Base-by-base conservation (phyloP, 1,140 invertebrate species). In the Macrosteles quadrilineatus region DNA sequence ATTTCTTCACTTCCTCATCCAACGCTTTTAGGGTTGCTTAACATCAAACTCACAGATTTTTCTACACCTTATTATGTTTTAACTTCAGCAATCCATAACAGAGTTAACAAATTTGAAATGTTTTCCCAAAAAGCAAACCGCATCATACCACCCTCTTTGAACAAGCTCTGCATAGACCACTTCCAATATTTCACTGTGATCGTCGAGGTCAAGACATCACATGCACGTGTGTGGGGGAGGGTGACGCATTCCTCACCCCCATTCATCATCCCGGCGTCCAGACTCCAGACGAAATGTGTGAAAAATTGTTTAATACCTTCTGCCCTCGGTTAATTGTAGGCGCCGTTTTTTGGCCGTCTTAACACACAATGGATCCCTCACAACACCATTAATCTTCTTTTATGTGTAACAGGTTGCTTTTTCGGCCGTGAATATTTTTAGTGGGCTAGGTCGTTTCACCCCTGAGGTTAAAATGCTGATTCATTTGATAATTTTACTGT, bases 281-380 rank as follows among this genome's bases (percentile, higher is more conserved):
- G 14, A 59, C 55, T 19, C n/a, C 47, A 50, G 47, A 50, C 47
- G 47, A 59, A 59, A 59, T 59, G 55, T 59, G 55, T 59, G 55
- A 59, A 59, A 59, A 59, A 59, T 59, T 59, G 55, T 59, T 59
- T 59, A 59, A 59, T 59, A 59, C 55, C 55, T 6, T 17, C 47
- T 23, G 55, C 9, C 55, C 55, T 30, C 55, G 55, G 14, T 59
- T 59, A 59, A 59, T 59, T 59, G 55, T 59, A 6, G 55, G 21
- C 21, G 55, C 55, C 12, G 23, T 59, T 59, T 59, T 59, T 59
- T 59, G 55, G 55, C 55, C 27, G 23, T 59, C 55, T 50, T 50
- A 25, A 12, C 12, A 12, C 25, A 59, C 55, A 59, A 59, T 59
- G 55, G 55, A 6, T 14, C 55, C 23, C 27, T 59, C 55, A 59